Base-by-base conservation (phyloP, 2,888 invertebrate genomes). In the Zaprionus obscuricornis region DNA sequence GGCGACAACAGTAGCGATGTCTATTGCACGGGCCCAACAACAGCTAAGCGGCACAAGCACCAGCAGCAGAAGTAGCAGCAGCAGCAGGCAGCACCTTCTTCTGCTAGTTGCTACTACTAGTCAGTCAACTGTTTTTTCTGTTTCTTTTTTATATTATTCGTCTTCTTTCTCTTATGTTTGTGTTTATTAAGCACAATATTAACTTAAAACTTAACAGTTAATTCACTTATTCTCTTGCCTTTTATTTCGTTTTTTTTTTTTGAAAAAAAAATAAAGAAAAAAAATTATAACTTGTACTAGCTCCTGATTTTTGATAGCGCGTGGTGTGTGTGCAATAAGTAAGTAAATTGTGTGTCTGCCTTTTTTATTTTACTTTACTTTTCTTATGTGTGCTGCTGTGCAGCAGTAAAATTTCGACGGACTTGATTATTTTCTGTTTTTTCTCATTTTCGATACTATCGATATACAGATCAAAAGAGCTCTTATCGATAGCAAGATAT, bases 1-100 rank as follows among this genome's bases (percentile, higher is more conserved):
- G n/a, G n/a, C n/a, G n/a, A n/a, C n/a, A n/a, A n/a, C n/a, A n/a
- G n/a, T n/a, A n/a, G n/a, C n/a, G n/a, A n/a, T n/a, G n/a, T n/a
- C 37, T 58, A 63, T 66, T 66, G 66, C 40, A 66, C 29, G 29
- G 17, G 26, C 36, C 47, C 47, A 63, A 13, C 43, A 31, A 47
- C 45, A n/a, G n/a, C n/a, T n/a, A n/a, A n/a, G n/a, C n/a, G n/a
- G n/a, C n/a, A n/a, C n/a, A n/a, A n/a, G n/a, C n/a, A n/a, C n/a
- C n/a, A n/a, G n/a, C n/a, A n/a, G n/a, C n/a, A n/a, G n/a, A n/a
- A n/a, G n/a, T n/a, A n/a, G n/a, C n/a, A n/a, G n/a, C n/a, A n/a
- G n/a, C n/a, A n/a, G n/a, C n/a, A n/a, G n/a, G n/a, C n/a, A n/a
- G n/a, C n/a, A n/a, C n/a, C n/a, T n/a, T n/a, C n/a, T n/a, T n/a